These are phyloP conservation scores for Tupiocoris notatus DNA, from an alignment of 2,888 invertebrate species.

Conservation along the genomic window DNA sequence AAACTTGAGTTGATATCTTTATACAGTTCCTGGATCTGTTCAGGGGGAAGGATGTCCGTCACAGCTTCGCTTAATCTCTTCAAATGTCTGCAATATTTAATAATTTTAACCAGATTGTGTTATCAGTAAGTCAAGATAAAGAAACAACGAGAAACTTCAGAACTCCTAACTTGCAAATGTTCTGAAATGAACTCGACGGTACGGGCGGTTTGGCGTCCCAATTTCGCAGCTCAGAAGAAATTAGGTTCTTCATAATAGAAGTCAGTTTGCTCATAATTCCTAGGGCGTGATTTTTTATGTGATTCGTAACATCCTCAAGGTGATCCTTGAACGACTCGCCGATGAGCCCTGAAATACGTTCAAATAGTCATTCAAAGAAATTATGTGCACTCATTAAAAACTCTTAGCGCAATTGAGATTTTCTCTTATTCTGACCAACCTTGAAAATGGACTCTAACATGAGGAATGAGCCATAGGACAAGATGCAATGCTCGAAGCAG, in stretches of 20 bases:
- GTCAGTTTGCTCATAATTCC: slow-evolving; percentile 91
- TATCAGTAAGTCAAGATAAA: neutral
- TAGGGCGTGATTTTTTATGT: slow-evolving; percentile 83
- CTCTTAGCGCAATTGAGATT: no score
- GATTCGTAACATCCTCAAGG: slow-evolving; percentile 68
- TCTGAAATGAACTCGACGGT: slow-evolving; percentile 85
- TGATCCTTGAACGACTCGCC: slow-evolving; percentile 47
- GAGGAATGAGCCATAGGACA: slow-evolving; percentile 74
- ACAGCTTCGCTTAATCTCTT: slow-evolving; percentile 89
- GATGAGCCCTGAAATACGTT: slow-evolving; percentile 45
- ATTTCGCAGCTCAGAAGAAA: slow-evolving; percentile 73
- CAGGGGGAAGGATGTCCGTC: slow-evolving; percentile 72
- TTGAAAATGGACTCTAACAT: slow-evolving; percentile 68
- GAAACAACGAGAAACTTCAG: no score
- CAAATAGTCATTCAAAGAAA: no score
- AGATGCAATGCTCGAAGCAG: slow-evolving; percentile 81
- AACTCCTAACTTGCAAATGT: slow-evolving; percentile 78
- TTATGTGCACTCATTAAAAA: no score
- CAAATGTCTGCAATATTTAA: slow-evolving; percentile 59
- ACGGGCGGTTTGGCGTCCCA: slow-evolving; percentile 96
- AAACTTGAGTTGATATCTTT: slow-evolving; percentile 79
- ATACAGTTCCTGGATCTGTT: slow-evolving; percentile 63
- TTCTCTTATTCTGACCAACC: no score
- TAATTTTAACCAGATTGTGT: neutral
- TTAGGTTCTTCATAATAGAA: slow-evolving; percentile 81